phyloP scores from a whole-genome alignment of 2,888 invertebrate species.

The Athetis lepigone region DNA sequence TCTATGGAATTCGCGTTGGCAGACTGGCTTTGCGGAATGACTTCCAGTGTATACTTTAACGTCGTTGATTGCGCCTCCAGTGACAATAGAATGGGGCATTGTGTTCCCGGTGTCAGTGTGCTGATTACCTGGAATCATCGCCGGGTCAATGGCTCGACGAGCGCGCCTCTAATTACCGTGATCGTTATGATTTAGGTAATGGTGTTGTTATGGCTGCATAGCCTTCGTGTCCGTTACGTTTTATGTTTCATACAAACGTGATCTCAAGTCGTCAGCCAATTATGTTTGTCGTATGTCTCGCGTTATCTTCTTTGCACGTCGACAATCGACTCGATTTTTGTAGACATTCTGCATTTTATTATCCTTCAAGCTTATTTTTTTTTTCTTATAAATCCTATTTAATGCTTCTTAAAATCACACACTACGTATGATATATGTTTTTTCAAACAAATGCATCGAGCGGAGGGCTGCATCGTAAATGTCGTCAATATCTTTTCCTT shows the following conservation, averaged over 20 bases:
- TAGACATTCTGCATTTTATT: neutral
- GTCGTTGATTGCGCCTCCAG: constrained; percentile 55
- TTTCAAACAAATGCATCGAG: constrained; percentile 14
- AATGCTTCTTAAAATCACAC: neutral
- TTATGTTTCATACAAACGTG: constrained; percentile 59
- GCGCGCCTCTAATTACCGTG: constrained; percentile 67
- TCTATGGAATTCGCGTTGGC: constrained; percentile 45
- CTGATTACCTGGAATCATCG: constrained; percentile 64
- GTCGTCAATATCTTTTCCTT: constrained; percentile 36
- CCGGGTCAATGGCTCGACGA: constrained; percentile 63
- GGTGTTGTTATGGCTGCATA: constrained; percentile 57
- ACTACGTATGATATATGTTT: constrained; percentile 1
- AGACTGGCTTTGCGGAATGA: constrained; percentile 55
- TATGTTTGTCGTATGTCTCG: constrained; percentile 22
- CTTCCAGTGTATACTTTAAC: constrained; percentile 57
- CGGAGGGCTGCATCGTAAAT: constrained; percentile 38
- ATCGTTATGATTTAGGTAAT: constrained; percentile 75
- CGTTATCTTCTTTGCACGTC: constrained; percentile 11
- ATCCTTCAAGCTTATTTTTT: neutral
- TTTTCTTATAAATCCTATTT: constrained; percentile 3
- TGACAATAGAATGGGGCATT: constrained; percentile 73
- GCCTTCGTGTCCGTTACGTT: constrained; percentile 59
- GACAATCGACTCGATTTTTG: neutral
- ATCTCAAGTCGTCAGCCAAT: constrained; percentile 45
- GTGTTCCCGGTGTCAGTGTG: constrained; percentile 66